Base-by-base conservation (phyloP, 2,888 invertebrate species). In the Diarsia dahlii region DNA sequence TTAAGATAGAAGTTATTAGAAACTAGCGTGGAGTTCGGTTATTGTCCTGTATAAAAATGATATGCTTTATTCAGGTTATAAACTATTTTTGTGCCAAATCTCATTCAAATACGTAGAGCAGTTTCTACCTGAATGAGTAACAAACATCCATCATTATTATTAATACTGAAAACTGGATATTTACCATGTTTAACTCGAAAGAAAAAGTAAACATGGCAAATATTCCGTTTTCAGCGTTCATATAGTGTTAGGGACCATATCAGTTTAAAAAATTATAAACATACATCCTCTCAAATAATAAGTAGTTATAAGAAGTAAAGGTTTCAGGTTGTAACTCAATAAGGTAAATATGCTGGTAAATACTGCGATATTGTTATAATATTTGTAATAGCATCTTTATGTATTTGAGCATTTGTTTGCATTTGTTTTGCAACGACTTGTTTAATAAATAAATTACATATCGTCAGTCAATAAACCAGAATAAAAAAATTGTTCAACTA, bases 401-500 rank as follows among this genome's bases (percentile, higher is more conserved):
- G 1, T n/a, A 67, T 34, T 67, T n/a, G 15, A 20, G 8, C 4
- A 5, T 34, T 3, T n/a, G n/a, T n/a, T n/a, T n/a, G n/a, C n/a
- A n/a, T n/a, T n/a, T 34, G n/a, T 34, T 34, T 65, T n/a, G 2
- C 34, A 62, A 23, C 23, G 23, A 1, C 2, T 23, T 56, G 10
- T 46, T 46, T 39, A 4, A 4, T 39, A 3, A 39, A 39, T 39
- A 39, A 3, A 39, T 39, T 45, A n/a, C n/a, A n/a, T n/a, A 13
- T 6, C 3, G 1, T 1, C 28, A 12, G 62, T 20, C 12, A 4
- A 45, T 12, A 34, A n/a, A 45, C 20, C n/a, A 20, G 12, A 54
- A 65, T 15, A n/a, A 58, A 69, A 9, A 20, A 12, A 23, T 23
- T 15, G 15, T 66, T 8, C 12, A 23, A 86, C 95, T 95, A 85